Base-by-base conservation (phyloP, 1,140 invertebrate species). In the Trichoplusia ni region DNA sequence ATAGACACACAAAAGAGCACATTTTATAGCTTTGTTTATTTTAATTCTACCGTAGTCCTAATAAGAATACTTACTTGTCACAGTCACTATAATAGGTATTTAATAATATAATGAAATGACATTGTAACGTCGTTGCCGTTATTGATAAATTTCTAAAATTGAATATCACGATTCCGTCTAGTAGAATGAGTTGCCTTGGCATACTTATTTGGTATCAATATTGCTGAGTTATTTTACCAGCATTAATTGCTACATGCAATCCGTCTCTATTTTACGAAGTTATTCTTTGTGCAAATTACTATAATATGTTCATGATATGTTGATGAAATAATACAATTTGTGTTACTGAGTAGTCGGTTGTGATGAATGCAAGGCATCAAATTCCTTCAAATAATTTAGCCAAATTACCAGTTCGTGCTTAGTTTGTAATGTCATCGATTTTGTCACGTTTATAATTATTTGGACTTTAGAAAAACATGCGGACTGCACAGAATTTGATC, bases 101-200 rank as follows among this genome's bases (percentile, higher is more conserved):
- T 3, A n/a, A n/a, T n/a, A n/a, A n/a, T n/a, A n/a, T n/a, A n/a
- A n/a, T n/a, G n/a, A n/a, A n/a, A n/a, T n/a, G n/a, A n/a, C n/a
- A n/a, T n/a, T n/a, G n/a, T n/a, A n/a, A n/a, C n/a, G n/a, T n/a
- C n/a, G n/a, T 59, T 25, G 16, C 5, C 70, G 71, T 73, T 70
- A 69, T 66, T 63, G 67, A 77, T 8, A 8, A 35, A 40, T 68
- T 67, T 70, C 64, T 78, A 69, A 79, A 76, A 79, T 78, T 77
- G 82, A 79, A 78, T 75, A 77, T 79, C 75, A 75, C 75, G 82
- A 80, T 82, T 85, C 76, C 75, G 68, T 81, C 75, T 75, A 73
- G 71, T 75, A 70, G 75, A 69, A 71, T 67, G 60, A 29, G 47
- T 59, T 65, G 69, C 82, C 82, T 85, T 85, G 82, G 77, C 82